Percentiles rank a stretch among this genome's conserved stretches.
Conservation (phyloP, 2,113 vertebrate species). For the Tursiops truncatus region DNA sequence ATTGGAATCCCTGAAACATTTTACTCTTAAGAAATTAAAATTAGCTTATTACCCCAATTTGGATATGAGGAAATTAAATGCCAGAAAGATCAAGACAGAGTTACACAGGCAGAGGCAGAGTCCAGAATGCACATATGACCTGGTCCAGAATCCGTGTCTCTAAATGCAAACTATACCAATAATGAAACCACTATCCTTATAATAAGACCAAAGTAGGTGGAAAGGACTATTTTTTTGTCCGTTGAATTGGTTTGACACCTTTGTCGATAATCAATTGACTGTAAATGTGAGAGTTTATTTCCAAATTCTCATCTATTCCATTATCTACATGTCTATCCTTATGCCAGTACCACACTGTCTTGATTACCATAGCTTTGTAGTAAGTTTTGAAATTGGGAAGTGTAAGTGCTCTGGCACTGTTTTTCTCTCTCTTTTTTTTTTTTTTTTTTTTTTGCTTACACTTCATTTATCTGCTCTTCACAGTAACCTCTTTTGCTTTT, state of each 20-base stretch:
- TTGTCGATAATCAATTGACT: not conserved
- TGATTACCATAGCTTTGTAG: not conserved
- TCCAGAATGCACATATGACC: not conserved
- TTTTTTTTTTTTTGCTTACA: no score
- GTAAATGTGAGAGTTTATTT: not conserved
- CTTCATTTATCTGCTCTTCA: no score
- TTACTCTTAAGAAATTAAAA: not conserved
- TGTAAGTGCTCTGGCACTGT: not conserved
- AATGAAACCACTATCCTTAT: not conserved
- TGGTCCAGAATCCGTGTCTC: not conserved
- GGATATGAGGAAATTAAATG: not conserved
- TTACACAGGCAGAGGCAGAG: not conserved
- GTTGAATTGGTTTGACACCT: not conserved
- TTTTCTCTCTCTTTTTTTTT: not conserved
- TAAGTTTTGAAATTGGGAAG: not conserved
- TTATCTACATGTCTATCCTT: not conserved
- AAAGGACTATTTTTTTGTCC: no score
- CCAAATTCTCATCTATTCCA: not conserved
- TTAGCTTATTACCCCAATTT: not conserved
- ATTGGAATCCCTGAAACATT: not conserved
- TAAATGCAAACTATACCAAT: not conserved
- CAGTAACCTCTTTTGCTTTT: no score
- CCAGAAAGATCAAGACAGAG: not conserved
- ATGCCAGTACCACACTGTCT: not conserved
- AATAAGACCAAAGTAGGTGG: not conserved